phyloP scores from a whole-genome alignment of 2,888 invertebrate species.

The Amphipoea lucens region DNA sequence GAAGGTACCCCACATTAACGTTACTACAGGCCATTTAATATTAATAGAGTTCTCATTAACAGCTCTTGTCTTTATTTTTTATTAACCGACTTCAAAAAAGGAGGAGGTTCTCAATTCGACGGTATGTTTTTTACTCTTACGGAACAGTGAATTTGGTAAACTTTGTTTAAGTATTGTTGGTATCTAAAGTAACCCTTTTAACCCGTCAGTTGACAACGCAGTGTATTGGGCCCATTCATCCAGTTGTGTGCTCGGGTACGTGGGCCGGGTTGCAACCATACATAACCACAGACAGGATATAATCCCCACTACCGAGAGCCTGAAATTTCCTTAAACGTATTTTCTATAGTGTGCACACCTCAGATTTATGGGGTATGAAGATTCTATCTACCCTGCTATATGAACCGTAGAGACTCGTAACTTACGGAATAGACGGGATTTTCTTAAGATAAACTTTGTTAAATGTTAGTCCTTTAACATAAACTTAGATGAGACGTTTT shows the following conservation, averaged over 20 bases:
- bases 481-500: slow-evolving; percentile 37
- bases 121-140: slow-evolving; percentile 24
- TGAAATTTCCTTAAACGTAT: slow-evolving; percentile 54
- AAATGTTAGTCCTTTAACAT: slow-evolving; percentile 30
- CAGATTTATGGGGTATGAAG: slow-evolving; percentile 52
- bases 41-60: slow-evolving; percentile 63
- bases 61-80: slow-evolving; percentile 23
- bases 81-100: no score
- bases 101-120: no score
- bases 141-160: slow-evolving; percentile 18
- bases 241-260: slow-evolving; percentile 28
- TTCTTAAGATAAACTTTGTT: slow-evolving; percentile 41
- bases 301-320: slow-evolving; percentile 33
- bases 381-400: slow-evolving; percentile 43
- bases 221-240: slow-evolving; percentile 34
- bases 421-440: slow-evolving; percentile 26
- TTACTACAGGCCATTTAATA: slow-evolving; percentile 63
- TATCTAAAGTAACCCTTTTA: slow-evolving; percentile 13
- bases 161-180: slow-evolving; percentile 12
- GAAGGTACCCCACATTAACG: slow-evolving; percentile 58
- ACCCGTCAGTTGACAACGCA: slow-evolving; percentile 11
- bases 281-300: slow-evolving; percentile 48
- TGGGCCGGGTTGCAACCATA: slow-evolving; percentile 27
- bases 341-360: slow-evolving; percentile 44
- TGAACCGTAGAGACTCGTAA: slow-evolving; percentile 37